Evolutionary conservation across 2,113 vertebrate species (phyloP).

Genomic region (Isurus oxyrinchus): DNA sequence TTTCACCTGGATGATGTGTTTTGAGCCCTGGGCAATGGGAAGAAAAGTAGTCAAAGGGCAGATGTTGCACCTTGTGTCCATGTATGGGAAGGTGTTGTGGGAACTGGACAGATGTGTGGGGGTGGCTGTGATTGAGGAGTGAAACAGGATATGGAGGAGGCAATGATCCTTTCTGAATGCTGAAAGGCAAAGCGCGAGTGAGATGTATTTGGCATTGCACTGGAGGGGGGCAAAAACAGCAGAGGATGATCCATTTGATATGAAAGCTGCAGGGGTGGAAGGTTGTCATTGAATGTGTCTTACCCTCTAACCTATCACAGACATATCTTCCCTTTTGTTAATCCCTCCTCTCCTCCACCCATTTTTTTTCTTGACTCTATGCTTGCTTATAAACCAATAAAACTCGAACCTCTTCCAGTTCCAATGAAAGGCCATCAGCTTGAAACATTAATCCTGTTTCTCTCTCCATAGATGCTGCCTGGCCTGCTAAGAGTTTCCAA

Average conservation of each 20-base stretch:
- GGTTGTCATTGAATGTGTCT: not conserved
- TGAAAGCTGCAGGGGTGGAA: not conserved
- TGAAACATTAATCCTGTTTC: not conserved
- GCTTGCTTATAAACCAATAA: not conserved
- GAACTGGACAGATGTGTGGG: not conserved
- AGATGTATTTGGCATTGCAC: not conserved
- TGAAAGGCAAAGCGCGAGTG: not conserved
- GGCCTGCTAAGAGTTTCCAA: not conserved
- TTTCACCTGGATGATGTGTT: not conserved
- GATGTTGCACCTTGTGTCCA: not conserved
- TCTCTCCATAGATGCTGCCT: not conserved
- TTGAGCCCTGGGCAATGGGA: not conserved
- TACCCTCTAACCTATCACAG: not conserved
- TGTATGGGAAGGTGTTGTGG: not conserved
- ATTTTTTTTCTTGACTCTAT: not conserved
- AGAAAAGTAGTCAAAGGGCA: not conserved
- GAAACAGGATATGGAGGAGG: not conserved
- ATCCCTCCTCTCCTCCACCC: not conserved
- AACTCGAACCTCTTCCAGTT: not conserved
- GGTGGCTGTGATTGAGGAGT: not conserved
- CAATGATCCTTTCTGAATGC: not conserved
- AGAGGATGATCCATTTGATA: not conserved
- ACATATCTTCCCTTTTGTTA: not conserved
- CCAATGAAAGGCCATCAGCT: not conserved
- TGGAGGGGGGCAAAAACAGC: not conserved